A percentile compares a stretch with the other conserved stretches of the same genome.
These are phyloP conservation scores for Ptilonorhynchus violaceus DNA, from an alignment of 2,113 vertebrate genomes.

Conservation along the genomic window DNA sequence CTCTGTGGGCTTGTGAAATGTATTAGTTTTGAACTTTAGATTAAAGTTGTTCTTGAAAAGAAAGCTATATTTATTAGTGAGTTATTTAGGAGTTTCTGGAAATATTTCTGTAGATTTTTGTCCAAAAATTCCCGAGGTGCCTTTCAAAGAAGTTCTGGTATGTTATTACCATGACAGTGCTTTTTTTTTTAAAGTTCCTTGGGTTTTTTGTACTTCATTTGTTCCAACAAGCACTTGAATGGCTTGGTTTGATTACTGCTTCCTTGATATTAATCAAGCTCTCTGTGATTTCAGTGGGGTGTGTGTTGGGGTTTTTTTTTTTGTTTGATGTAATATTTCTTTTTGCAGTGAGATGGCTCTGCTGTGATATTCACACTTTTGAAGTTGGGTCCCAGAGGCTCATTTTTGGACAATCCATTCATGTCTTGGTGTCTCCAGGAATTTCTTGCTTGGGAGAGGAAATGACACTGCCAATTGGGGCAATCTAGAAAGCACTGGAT, in stretches of 20 bases:
- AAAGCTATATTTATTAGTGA: neutral
- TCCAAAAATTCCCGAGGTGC: neutral
- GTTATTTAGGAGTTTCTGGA: neutral
- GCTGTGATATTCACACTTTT: rapidly evolving
- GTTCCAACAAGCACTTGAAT: neutral
- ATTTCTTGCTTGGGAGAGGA: neutral
- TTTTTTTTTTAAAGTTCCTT: neutral
- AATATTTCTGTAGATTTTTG: neutral
- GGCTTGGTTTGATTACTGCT: neutral
- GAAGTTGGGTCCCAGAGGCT: neutral
- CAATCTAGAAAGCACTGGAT: neutral
- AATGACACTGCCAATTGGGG: rapidly evolving
- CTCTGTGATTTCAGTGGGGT: neutral
- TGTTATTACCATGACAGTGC: neutral
- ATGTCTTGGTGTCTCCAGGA: neutral
- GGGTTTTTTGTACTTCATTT: neutral
- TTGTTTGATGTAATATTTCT: neutral
- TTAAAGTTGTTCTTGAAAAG: neutral
- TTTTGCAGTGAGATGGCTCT: neutral
- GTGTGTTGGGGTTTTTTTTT: neutral
- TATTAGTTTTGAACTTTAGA: neutral
- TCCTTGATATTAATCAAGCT: neutral
- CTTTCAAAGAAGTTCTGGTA: neutral
- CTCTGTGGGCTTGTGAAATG: neutral
- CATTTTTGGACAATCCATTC: neutral